Evolutionary conservation across 1,140 invertebrate species (phyloP).

Genomic region (Mamestra configurata): DNA sequence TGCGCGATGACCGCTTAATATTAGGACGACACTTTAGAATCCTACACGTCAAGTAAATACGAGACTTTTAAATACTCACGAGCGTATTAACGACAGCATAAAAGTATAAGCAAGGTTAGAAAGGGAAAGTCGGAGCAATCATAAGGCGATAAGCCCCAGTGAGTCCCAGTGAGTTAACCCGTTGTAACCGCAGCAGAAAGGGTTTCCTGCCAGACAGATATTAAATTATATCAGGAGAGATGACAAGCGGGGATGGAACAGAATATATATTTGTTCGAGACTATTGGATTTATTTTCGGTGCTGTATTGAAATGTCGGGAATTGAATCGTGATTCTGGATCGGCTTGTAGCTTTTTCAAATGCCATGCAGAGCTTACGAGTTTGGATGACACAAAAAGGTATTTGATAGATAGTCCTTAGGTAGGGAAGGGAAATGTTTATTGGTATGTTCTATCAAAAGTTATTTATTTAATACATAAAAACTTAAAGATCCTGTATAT

Average conservation of each 20-base stretch:
- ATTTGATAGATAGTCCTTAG: not conserved
- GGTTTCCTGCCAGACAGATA: slow-evolving; percentile 25
- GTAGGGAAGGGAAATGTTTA: too few relatives aligned
- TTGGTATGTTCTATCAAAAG: too few relatives aligned
- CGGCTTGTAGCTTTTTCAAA: not conserved
- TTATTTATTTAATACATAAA: too few relatives aligned
- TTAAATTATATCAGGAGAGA: slow-evolving; percentile 39
- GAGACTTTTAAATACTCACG: not conserved
- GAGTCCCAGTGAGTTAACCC: slow-evolving; percentile 17
- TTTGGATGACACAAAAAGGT: not conserved
- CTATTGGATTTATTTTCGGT: slow-evolving; percentile 32
- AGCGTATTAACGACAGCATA: not conserved
- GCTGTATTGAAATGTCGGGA: not conserved
- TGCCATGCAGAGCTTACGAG: not conserved
- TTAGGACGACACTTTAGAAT: too few relatives aligned
- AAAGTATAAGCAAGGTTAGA: not conserved
- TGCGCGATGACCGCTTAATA: too few relatives aligned
- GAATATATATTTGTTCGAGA: slow-evolving; percentile 40
- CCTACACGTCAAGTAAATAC: not conserved
- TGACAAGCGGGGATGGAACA: slow-evolving; percentile 29
- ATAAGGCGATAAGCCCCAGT: slow-evolving; percentile 9
- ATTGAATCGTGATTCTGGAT: not conserved
- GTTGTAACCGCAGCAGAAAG: slow-evolving; percentile 3
- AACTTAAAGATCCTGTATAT: too few relatives aligned
- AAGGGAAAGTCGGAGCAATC: slow-evolving; percentile 23